phyloP scores from a whole-genome alignment of 2,797 vertebrate genomes.

The Sarcophilus harrisii region DNA sequence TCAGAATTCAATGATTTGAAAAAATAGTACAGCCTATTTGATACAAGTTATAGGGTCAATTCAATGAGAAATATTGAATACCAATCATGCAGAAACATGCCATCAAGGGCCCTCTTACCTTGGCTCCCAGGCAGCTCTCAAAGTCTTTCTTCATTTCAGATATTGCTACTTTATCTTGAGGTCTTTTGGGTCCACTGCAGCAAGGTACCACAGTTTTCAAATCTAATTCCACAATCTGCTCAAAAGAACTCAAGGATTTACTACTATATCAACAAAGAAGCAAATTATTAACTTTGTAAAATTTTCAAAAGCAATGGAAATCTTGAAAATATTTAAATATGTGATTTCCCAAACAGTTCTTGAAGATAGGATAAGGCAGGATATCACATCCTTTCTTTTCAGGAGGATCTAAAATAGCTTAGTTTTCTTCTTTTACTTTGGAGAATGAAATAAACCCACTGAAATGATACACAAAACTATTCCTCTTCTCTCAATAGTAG shows the following conservation, averaged over 20 bases:
- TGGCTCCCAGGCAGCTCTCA: slow-evolving; percentile 92
- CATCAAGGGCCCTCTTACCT: slow-evolving; percentile 85
- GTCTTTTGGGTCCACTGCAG: slow-evolving; percentile 97
- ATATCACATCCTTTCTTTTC: background rate
- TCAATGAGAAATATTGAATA: background rate
- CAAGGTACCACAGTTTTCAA: slow-evolving; percentile 93
- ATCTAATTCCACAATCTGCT: slow-evolving; percentile 94
- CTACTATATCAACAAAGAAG: background rate
- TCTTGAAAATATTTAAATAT: background rate
- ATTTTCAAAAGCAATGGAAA: background rate
- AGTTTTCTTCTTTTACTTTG: background rate
- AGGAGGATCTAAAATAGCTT: background rate
- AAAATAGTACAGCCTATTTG: background rate
- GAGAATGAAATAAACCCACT: slow-evolving; percentile 12
- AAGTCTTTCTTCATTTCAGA: slow-evolving; percentile 97
- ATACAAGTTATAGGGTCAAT: background rate
- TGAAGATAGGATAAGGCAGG: background rate
- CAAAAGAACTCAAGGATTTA: background rate
- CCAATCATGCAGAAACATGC: background rate
- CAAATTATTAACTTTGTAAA: background rate
- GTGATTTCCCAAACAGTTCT: background rate
- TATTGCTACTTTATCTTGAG: slow-evolving; percentile 94
- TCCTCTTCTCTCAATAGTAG: background rate
- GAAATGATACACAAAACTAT: slow-evolving; percentile 23
- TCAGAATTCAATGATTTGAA: background rate